Evolutionary conservation across 2,797 vertebrate species (phyloP).

Genomic region (Menidia menidia): DNA sequence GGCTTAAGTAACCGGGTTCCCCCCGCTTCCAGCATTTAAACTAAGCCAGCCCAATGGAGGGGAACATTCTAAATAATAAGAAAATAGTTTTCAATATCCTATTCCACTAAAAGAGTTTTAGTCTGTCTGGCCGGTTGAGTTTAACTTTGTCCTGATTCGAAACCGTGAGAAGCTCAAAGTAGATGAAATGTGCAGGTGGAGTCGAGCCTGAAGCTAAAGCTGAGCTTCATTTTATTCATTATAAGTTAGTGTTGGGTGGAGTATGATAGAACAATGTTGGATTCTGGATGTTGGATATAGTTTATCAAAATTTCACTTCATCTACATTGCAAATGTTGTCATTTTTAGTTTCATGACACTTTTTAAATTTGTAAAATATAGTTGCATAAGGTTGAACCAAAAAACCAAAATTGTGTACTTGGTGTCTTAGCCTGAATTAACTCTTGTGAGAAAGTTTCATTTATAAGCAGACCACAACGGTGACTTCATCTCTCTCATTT

Average conservation of each 20-base stretch:
- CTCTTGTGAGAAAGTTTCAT: background rate
- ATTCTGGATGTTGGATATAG: background rate
- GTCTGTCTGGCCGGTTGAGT: conserved; percentile 21
- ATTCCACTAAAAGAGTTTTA: conserved; percentile 18
- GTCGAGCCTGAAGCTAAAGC: conserved; percentile 14
- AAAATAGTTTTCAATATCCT: conserved; percentile 27
- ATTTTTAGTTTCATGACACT: too few species aligned
- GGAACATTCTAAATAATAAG: conserved; percentile 27
- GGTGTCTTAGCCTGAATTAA: background rate
- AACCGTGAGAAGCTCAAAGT: conserved; percentile 24
- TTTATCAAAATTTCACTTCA: too few species aligned
- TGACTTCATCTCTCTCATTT: background rate
- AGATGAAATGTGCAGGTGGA: conserved; percentile 28
- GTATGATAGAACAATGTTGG: background rate
- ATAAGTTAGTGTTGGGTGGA: background rate
- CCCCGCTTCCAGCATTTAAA: conserved; percentile 1
- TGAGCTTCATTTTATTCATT: conserved; percentile 4
- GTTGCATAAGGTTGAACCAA: background rate
- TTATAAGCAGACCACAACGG: background rate
- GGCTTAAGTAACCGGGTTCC: background rate
- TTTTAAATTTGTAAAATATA: background rate
- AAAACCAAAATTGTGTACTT: background rate
- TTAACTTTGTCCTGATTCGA: conserved; percentile 16
- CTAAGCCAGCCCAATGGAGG: conserved; percentile 6
- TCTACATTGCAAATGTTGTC: too few species aligned